Evolutionary conservation across 2,797 vertebrate species (phyloP).

Genomic region (Malurus leucopterus): DNA sequence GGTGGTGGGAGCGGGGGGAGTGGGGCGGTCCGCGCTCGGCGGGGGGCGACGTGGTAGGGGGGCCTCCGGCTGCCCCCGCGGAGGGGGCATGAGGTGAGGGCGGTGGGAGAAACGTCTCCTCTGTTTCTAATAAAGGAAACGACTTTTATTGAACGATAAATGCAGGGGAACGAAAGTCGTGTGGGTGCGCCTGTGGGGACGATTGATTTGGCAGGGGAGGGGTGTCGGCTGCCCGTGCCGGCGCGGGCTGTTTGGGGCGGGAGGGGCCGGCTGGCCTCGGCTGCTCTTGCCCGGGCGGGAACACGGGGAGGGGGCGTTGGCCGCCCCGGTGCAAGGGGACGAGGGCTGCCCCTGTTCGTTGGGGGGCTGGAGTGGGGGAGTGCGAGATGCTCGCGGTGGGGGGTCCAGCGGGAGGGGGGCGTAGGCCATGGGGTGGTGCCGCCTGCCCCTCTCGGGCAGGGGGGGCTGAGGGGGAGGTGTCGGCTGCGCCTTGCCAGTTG

Average conservation of each 20-base stretch:
- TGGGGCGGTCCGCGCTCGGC: not conserved
- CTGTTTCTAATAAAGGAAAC: slow-evolving; percentile 61
- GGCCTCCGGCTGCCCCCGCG: not conserved
- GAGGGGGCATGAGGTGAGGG: slow-evolving; percentile 9
- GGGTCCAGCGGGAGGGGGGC: not conserved
- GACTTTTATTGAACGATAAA: slow-evolving; percentile 52
- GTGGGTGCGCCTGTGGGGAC: not conserved
- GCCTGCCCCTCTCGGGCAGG: not conserved
- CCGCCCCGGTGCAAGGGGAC: not conserved
- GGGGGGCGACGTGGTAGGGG: not conserved
- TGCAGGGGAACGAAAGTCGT: slow-evolving; percentile 32
- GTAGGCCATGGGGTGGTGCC: not conserved
- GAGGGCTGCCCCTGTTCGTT: not conserved
- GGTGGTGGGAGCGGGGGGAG: not conserved
- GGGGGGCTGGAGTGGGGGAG: not conserved
- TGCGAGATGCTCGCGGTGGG: not conserved
- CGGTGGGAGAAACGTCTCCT: slow-evolving; percentile 30
- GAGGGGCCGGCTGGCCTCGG: not conserved
- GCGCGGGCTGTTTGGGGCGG: not conserved
- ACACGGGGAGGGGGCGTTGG: not conserved
- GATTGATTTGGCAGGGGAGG: not conserved
- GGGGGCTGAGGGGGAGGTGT: slow-evolving; percentile 33
- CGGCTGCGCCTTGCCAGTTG: slow-evolving; percentile 43
- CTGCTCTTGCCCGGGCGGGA: not conserved
- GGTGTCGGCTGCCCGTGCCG: not conserved